Percentiles rank a stretch among this genome's conserved stretches.
Evolutionary conservation across 2,888 invertebrate species (phyloP).

Genomic region (Athripsodes cinereus): DNA sequence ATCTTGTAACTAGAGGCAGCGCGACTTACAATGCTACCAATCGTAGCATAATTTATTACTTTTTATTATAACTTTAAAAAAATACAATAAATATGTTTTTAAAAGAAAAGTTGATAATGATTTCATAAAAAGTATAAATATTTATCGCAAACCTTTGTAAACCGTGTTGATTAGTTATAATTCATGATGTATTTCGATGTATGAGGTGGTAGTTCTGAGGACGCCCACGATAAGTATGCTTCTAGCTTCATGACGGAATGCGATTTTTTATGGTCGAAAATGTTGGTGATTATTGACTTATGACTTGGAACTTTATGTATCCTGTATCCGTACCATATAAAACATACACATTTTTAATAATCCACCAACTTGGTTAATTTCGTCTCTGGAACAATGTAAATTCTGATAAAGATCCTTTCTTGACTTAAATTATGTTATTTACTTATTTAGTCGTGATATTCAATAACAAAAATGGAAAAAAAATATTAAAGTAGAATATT

Average conservation of each 20-base stretch:
- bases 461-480: no score
- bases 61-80: slow-evolving; percentile 1
- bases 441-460: no score
- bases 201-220: not conserved
- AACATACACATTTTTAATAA: no score
- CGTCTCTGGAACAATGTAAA: no score
- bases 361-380: no score
- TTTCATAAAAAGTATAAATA: not conserved
- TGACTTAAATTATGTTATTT: no score
- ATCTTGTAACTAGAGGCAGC: slow-evolving; percentile 44
- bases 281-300: not conserved
- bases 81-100: not conserved
- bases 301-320: no score
- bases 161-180: not conserved
- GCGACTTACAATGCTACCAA: slow-evolving; percentile 22
- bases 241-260: not conserved
- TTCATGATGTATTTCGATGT: not conserved
- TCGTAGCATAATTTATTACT: slow-evolving; percentile 8
- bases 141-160: not conserved
- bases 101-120: not conserved
- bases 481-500: no score
- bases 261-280: not conserved
- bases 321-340: no score
- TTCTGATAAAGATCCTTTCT: no score
- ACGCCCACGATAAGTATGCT: not conserved